Percentiles rank a stretch among this genome's conserved stretches.
Evolutionary conservation across 2,113 vertebrate genomes (phyloP).

Genomic region (Sarotherodon lohbergeri): DNA sequence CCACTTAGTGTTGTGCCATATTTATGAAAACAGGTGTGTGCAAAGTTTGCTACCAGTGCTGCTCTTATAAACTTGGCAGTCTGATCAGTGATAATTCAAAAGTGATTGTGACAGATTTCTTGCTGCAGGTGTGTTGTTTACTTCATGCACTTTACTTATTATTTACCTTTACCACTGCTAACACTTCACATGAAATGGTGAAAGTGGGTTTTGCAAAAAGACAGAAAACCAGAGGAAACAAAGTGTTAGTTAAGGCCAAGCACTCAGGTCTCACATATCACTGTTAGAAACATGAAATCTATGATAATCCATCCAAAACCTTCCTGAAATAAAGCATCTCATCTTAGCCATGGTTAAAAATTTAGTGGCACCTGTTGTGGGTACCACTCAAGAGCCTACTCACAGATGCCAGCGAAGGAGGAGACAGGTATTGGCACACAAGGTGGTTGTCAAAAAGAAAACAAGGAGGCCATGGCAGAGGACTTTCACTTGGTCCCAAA

Average conservation of each 20-base stretch:
- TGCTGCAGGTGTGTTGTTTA: not conserved
- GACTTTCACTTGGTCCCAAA: not conserved
- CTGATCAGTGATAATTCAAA: not conserved
- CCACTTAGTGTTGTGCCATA: not conserved
- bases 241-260: not conserved
- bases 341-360: not conserved
- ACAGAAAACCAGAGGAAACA: not conserved
- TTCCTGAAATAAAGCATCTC: not conserved
- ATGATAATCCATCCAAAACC: not conserved
- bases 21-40: not conserved
- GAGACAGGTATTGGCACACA: not conserved
- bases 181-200: not conserved
- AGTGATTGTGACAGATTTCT: not conserved
- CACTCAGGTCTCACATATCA: not conserved
- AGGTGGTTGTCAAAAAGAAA: not conserved
- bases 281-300: not conserved
- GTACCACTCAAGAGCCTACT: not conserved
- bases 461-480: not conserved
- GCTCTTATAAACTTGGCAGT: not conserved
- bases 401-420: not conserved
- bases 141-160: not conserved
- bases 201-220: not conserved
- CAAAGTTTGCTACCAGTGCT: not conserved
- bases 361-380: not conserved
- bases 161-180: not conserved